These are phyloP conservation scores for Cichladusa arquata DNA, from an alignment of 2,113 vertebrate genomes.

Conservation along the genomic window DNA sequence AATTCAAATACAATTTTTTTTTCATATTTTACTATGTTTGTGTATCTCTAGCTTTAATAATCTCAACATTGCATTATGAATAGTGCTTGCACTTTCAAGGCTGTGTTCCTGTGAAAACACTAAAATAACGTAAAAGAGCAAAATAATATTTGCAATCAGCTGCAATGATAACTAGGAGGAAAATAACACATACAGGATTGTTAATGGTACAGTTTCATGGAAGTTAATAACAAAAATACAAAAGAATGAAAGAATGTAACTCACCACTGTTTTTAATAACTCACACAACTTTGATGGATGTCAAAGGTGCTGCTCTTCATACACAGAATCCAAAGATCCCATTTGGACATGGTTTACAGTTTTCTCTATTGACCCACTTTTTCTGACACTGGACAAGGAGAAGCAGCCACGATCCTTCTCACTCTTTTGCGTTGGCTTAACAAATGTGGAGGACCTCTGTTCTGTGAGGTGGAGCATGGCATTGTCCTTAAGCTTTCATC, in stretches of 20 bases:
- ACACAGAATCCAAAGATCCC: background rate
- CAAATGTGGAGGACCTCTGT: background rate
- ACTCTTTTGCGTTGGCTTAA: background rate
- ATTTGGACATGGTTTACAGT: background rate
- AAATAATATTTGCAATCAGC: conserved; percentile 5
- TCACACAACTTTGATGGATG: background rate
- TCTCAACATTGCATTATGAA: background rate
- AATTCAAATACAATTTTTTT: conserved; percentile 66
- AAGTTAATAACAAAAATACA: background rate
- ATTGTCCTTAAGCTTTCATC: background rate
- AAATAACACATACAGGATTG: background rate
- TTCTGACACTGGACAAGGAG: background rate
- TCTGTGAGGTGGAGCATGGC: background rate
- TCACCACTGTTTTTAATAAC: background rate
- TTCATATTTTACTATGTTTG: conserved; percentile 39
- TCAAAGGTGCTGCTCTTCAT: background rate
- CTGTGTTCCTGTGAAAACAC: background rate
- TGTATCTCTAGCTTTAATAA: conserved; percentile 42
- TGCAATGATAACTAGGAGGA: background rate
- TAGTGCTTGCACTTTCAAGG: background rate
- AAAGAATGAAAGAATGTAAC: background rate
- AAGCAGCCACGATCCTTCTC: background rate
- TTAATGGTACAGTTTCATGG: background rate
- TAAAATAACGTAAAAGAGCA: background rate
- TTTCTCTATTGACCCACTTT: background rate